Base-by-base conservation (phyloP, 1,140 invertebrate species). In the Zaprionus davidi region DNA sequence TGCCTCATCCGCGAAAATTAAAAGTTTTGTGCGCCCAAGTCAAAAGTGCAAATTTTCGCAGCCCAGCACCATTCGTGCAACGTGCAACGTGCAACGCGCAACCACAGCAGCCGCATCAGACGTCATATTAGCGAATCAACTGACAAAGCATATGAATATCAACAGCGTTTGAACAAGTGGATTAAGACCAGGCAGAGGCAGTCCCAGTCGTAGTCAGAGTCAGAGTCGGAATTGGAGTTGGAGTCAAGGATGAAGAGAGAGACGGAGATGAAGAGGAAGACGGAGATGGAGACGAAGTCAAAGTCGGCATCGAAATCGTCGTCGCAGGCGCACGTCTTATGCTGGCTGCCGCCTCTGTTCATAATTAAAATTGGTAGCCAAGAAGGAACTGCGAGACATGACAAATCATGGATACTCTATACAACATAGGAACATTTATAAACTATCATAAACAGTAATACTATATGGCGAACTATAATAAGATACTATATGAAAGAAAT, bases 81-180 rank as follows among this genome's bases (percentile, higher is more conserved):
- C 26, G 26, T 31, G 51, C 49, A 46, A 67, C 34, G 28, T 28
- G 34, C 49, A 69, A 41, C 49, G 17, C 44, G 31, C 36, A 76
- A 65, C 46, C 11, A 66, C 71, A 24, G 71, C 71, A 69, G 83
- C 82, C 79, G 60, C 82, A 90, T 85, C 85, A 90, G 85, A 90
- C 86, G 85, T 90, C 85, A 90, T 90, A 90, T 90, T 90, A 90
- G 81, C 86, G 86, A 90, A 90, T 90, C 85, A 90, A 90, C 85
- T 90, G 85, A 90, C 85, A 90, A 90, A 90, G 86, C 86, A 90
- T 85, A 90, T 90, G 85, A 90, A 90, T 90, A 90, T 90, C 85
- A 90, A 82, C 86, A 90, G 85, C 86, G 76, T 90, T 90, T 90
- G 86, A 90, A 88, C 85, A 88, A 88, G 85, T 88, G 85, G 85